Conservation (phyloP, 1,140 invertebrate genomes). For the Leptonema lineaticorne region DNA sequence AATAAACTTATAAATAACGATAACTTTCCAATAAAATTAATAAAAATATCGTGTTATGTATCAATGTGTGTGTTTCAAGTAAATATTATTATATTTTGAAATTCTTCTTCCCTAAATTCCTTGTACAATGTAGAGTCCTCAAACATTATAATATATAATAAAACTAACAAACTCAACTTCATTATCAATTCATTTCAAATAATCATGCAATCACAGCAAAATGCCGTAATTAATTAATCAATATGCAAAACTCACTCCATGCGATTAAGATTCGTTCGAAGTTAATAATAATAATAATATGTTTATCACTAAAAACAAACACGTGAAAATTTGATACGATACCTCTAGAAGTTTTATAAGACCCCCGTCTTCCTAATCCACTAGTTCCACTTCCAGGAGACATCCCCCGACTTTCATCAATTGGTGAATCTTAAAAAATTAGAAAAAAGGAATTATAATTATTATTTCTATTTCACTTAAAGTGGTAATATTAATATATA, state of each 20-base stretch:
- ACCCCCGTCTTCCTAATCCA: slow-evolving; percentile 73
- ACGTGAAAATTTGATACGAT: too few relatives aligned
- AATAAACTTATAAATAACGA: not conserved
- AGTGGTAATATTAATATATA: not conserved
- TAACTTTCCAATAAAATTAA: not conserved
- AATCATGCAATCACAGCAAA: slow-evolving; percentile 33
- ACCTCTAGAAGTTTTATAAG: slow-evolving; percentile 86
- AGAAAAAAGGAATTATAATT: not conserved
- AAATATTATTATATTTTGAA: too few relatives aligned
- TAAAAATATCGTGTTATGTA: too few relatives aligned
- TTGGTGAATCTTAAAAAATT: slow-evolving; percentile 72
- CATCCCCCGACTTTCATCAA: slow-evolving; percentile 72
- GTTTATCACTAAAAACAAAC: not conserved
- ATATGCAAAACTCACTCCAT: not conserved
- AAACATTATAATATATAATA: too few relatives aligned
- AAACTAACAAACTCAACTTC: too few relatives aligned
- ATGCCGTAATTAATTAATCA: not conserved
- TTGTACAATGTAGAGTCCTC: too few relatives aligned
- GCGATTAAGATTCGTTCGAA: slow-evolving; percentile 3
- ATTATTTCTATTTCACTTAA: not conserved
- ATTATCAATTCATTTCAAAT: not conserved
- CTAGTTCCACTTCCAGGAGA: slow-evolving; percentile 69
- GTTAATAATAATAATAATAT: not conserved
- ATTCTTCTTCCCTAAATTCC: too few relatives aligned
- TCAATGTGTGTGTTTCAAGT: too few relatives aligned